These are phyloP conservation scores for Ruditapes philippinarum DNA, from an alignment of 1,140 invertebrate species.

Conservation along the genomic window DNA sequence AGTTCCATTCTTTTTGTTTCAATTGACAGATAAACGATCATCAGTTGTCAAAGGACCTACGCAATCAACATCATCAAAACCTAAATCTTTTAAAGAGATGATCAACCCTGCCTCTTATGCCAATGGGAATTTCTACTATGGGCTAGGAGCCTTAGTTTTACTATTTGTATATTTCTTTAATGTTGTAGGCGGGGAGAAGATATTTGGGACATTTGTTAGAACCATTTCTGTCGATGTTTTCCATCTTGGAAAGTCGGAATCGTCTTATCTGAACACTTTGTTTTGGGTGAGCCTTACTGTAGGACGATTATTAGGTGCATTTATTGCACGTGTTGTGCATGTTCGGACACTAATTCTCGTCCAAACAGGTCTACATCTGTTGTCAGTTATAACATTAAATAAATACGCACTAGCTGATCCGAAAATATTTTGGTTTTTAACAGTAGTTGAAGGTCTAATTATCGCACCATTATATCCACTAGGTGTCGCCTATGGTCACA, in stretches of 20 bases:
- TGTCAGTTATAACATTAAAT: conserved; percentile 1
- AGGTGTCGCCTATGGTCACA: conserved; percentile 55
- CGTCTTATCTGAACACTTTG: conserved; percentile 43
- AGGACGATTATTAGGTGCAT: conserved; percentile 40
- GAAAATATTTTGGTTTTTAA: conserved; percentile 12
- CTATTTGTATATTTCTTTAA: conserved; percentile 56
- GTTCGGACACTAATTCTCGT: conserved; percentile 17
- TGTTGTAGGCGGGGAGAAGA: conserved; percentile 54
- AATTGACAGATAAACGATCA: neutral
- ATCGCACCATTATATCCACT: conserved; percentile 49
- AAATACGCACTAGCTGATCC: neutral
- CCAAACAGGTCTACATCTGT: neutral
- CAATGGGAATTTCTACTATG: conserved; percentile 51
- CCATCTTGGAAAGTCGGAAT: conserved; percentile 30
- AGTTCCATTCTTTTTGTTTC: conserved; percentile 54
- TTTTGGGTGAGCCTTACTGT: conserved; percentile 56
- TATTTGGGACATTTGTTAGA: conserved; percentile 49
- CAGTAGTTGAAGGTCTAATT: conserved; percentile 38
- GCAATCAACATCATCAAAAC: neutral
- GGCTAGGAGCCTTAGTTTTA: neutral
- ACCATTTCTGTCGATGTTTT: conserved; percentile 59
- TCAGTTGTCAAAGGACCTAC: neutral
- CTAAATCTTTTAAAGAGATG: conserved; percentile 12
- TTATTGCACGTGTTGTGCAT: conserved; percentile 8
- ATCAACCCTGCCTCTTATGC: conserved; percentile 62